Evolutionary conservation across 1,140 invertebrate species (phyloP), one percentile per base, ranked within the genome.

Genomic region (Drosophila sulfurigaster): DNA sequence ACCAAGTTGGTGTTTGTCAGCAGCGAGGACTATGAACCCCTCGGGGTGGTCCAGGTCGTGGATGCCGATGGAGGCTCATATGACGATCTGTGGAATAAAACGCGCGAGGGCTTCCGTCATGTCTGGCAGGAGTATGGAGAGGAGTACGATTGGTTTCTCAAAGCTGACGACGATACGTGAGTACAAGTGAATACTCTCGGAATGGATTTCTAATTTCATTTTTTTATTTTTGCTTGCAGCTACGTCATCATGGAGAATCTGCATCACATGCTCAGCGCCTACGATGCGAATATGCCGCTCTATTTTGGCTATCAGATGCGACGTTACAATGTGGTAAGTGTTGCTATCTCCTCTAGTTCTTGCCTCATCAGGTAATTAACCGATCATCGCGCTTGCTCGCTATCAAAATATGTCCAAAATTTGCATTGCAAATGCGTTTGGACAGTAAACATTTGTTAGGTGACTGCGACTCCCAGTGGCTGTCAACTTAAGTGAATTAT

Each of bases 111-210:
- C 0, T 99, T 99, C 91, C 95, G 95, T 82, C 97, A 98, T 91
- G 94, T 97, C 8, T 98, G 97, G 91, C 94, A 96, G 52, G 93
- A 97, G 82, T 96, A 98, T 88, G 93, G 94, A 15, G 94, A 97
- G 75, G 94, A 97, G 69, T 96, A 95, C 28, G 98, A 99, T 92
- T 99, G 97, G 97, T 98, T 98, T 91, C 93, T 98, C 78, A 99
- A 99, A 93, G 97, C 97, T 28, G 98, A 99, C 86, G 98, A 98
- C 92, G 98, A 99, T 91, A 98, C 98, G 94, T 98, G 93, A 94
- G 95, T 95, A 72, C 20, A 52, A 1, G 35, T 38, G 8, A 38
- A 4, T 10, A 7, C 35, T 3, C 7, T 1, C 3, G 0, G 1
- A 38, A 10, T 10, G 2, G 2, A 38, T 38, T 38, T 6, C 1